Base-by-base conservation (phyloP, 2,888 invertebrate species). In the Protonemura montana region DNA sequence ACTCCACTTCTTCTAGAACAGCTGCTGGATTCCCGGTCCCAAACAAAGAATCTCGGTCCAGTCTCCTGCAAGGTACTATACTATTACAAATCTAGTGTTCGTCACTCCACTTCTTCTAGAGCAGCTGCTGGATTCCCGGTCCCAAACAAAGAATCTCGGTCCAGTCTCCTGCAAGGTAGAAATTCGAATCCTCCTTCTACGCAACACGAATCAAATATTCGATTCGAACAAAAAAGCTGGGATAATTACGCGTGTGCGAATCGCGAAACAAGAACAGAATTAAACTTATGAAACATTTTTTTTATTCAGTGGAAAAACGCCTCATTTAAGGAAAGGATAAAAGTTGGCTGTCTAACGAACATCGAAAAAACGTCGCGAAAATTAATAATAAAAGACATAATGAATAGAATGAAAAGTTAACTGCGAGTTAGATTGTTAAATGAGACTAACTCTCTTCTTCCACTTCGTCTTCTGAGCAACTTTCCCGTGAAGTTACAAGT, bases 381-480 rank as follows among this genome's bases (percentile, higher is more conserved):
- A 59, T 59, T 59, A 59, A 59, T 59, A 59, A 59, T 59, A 59
- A 59, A 59, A 59, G 3, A 59, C 59, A 59, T 59, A 59, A 59
- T 59, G 59, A 59, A 59, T 59, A 21, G 59, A 59, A 59, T 59
- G 59, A 59, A 59, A 59, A 59, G 59, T 59, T 59, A 59, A 59
- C 59, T 3, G 21, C 13, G 59, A 59, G 59, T 59, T 59, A 59
- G 13, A 59, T 59, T 59, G 59, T 59, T 59, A 59, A 59, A 59
- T 59, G 59, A 59, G 16, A 59, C 59, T 59, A 59, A 59, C 59
- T 59, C 59, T 21, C 21, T 59, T 59, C 59, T 59, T 59, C 59
- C 21, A 59, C 59, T 59, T 59, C 21, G 13, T 59, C 59, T 21
- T 59, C 59, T 59, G 59, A 16, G 21, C 21, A 59, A 59, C 59